phyloP scores from a whole-genome alignment of 2,888 invertebrate species.

The Platypus cylindrus region DNA sequence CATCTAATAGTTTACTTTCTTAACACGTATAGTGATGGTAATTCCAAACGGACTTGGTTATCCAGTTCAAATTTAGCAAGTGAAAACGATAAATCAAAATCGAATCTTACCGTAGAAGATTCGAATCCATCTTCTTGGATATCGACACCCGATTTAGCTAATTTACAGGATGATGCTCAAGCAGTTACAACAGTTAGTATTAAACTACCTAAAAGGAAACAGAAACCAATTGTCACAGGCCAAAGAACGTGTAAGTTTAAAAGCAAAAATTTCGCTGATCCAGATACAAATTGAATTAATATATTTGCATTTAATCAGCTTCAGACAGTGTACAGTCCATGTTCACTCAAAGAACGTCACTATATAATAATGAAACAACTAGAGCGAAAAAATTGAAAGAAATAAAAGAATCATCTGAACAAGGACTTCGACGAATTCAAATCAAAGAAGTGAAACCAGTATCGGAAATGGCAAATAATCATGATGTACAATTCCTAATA shows the following conservation, averaged over 20 bases:
- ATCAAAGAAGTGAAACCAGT: conserved; percentile 33
- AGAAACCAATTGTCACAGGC: conserved; percentile 48
- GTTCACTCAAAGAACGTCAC: too few relatives aligned
- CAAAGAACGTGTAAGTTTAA: conserved; percentile 29
- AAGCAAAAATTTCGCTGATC: conserved; percentile 1
- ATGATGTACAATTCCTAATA: conserved; percentile 50
- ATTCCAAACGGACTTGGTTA: conserved; percentile 50
- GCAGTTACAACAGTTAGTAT: conserved; percentile 54
- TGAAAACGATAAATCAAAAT: conserved; percentile 21
- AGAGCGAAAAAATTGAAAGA: conserved; percentile 54
- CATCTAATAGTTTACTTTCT: too few relatives aligned
- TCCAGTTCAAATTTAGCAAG: conserved; percentile 56
- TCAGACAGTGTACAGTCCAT: conserved; percentile 29
- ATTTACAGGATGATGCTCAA: conserved; percentile 45
- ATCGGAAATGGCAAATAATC: conserved; percentile 34
- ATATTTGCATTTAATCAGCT: conserved; percentile 20
- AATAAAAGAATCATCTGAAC: conserved; percentile 29
- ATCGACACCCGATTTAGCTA: conserved; percentile 69
- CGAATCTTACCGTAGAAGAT: conserved; percentile 19
- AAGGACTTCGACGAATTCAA: conserved; percentile 25
- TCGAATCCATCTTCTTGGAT: conserved; percentile 54
- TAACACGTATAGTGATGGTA: conserved; percentile 21
- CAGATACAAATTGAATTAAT: background rate
- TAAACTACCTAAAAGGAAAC: conserved; percentile 52
- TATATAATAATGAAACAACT: conserved; percentile 54